Percentiles rank a stretch among this genome's conserved stretches.
phyloP scores from a whole-genome alignment of 2,113 vertebrate species.

The Apodemus speciosus region DNA sequence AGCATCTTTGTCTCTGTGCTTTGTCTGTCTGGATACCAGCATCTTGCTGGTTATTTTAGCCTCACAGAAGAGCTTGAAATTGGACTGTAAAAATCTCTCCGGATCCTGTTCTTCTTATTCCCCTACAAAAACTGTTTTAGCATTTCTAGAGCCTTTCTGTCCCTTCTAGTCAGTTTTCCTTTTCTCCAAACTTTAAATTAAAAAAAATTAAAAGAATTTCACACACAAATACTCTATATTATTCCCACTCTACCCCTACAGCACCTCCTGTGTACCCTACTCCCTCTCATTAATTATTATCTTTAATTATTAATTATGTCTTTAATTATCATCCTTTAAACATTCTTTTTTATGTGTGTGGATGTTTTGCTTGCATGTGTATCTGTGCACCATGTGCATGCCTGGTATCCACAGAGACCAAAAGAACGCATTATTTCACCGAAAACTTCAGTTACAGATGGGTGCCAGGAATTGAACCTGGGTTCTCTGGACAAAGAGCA shows the following conservation, averaged over 20 bases:
- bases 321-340: neutral
- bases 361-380: neutral
- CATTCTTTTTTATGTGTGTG: neutral
- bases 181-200: neutral
- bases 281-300: neutral
- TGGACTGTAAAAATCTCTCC: neutral
- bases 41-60: neutral
- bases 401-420: neutral
- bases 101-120: neutral
- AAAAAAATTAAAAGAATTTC: neutral
- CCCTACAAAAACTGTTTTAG: neutral
- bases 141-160: neutral
- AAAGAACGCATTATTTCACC: neutral
- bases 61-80: neutral
- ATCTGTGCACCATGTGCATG: neutral
- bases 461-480: neutral
- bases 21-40: neutral
- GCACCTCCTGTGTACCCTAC: neutral
- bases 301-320: neutral
- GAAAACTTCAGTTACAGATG: neutral
- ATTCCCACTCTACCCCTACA: neutral
- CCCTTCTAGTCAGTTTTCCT: neutral
- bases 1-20: neutral
- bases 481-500: neutral
- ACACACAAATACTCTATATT: neutral